Conservation (phyloP, 2,113 vertebrate species). For the Cyprinodon tularosa region DNA sequence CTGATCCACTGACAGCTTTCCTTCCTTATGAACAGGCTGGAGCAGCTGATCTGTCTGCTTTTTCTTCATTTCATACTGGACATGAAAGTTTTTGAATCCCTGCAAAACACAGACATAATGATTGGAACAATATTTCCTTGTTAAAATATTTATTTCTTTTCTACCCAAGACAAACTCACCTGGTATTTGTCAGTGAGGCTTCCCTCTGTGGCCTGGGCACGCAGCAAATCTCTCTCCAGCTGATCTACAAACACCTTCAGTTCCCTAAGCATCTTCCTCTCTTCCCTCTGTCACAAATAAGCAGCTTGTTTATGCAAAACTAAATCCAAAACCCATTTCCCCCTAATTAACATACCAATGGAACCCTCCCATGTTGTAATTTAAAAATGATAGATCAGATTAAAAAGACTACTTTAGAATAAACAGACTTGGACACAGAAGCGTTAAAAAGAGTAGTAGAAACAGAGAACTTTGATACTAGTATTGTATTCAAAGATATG, state of each 20-base stretch:
- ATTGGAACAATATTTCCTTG: neutral
- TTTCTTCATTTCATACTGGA: slow-evolving; percentile 92
- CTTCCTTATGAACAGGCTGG: slow-evolving; percentile 87
- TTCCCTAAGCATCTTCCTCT: slow-evolving; percentile 87
- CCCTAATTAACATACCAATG: slow-evolving; percentile 4
- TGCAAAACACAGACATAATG: slow-evolving; percentile 52
- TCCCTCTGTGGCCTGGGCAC: slow-evolving; percentile 86
- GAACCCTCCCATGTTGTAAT: slow-evolving; percentile 10
- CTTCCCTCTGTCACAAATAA: slow-evolving; percentile 85
- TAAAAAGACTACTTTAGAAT: neutral
- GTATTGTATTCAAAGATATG: neutral
- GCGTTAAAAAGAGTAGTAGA: slow-evolving; percentile 5
- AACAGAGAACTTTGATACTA: neutral
- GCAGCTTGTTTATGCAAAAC: slow-evolving; percentile 1
- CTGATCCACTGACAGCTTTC: slow-evolving; percentile 95
- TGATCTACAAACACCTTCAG: slow-evolving; percentile 94
- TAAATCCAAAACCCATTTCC: neutral
- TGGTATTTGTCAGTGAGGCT: slow-evolving; percentile 93
- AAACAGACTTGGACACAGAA: neutral
- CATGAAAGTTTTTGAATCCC: slow-evolving; percentile 91
- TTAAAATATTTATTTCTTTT: neutral
- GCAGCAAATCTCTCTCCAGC: slow-evolving; percentile 91
- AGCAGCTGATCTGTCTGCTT: slow-evolving; percentile 88
- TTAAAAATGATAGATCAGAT: neutral
- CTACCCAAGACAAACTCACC: slow-evolving; percentile 71